phyloP scores from a whole-genome alignment of 1,140 invertebrate genomes.

The Drosophila gunungcola region DNA sequence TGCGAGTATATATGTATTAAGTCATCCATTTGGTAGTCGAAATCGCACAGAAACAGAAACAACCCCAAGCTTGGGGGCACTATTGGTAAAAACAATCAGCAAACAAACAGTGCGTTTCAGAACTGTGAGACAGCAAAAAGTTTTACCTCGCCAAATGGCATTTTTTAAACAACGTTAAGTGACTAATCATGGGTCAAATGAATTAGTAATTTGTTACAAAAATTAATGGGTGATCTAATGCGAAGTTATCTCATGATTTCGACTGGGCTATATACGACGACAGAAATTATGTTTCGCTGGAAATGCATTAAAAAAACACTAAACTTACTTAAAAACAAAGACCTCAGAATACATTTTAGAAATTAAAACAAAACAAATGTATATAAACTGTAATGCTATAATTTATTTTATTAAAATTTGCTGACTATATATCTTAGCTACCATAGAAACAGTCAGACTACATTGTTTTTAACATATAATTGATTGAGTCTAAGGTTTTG shows the following conservation, averaged over 20 bases:
- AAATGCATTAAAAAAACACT: no score
- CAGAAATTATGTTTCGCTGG: not conserved
- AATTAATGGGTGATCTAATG: conserved; percentile 34
- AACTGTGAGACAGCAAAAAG: conserved; percentile 39
- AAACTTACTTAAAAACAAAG: no score
- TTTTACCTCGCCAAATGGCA: conserved; percentile 21
- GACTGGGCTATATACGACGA: not conserved
- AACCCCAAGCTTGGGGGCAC: conserved; percentile 31
- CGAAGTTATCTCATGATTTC: conserved; percentile 18
- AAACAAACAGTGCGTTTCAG: conserved; percentile 35
- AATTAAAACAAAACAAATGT: no score
- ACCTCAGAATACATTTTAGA: no score
- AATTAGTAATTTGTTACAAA: conserved; percentile 39
- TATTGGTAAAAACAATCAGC: conserved; percentile 47
- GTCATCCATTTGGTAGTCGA: conserved; percentile 46
- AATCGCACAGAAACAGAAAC: conserved; percentile 47
- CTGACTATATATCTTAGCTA: no score
- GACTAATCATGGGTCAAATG: conserved; percentile 37
- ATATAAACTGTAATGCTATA: no score
- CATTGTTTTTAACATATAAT: no score
- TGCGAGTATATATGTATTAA: conserved; percentile 37
- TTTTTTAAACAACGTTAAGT: conserved; percentile 15
- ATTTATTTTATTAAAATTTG: no score
- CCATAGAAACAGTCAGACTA: no score
- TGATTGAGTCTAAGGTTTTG: no score